These are phyloP conservation scores for Phlogophora meticulosa DNA, from an alignment of 2,888 invertebrate genomes.

Conservation along the genomic window DNA sequence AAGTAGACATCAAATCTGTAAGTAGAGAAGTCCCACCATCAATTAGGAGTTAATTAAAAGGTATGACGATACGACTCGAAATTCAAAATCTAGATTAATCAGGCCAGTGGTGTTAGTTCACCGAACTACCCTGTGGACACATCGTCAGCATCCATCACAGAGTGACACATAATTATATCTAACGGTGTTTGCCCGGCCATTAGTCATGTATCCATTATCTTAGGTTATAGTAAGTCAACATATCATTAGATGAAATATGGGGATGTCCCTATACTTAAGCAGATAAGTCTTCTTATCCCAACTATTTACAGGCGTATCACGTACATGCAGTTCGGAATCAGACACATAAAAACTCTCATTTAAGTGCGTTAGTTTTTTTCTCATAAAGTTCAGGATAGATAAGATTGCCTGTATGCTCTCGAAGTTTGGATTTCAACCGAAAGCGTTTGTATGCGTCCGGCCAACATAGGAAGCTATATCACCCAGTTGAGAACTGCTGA, in stretches of 20 bases:
- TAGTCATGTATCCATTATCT: constrained; percentile 11
- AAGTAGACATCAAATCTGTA: too few species aligned
- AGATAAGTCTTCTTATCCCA: background rate
- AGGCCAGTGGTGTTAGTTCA: constrained; percentile 28
- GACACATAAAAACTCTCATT: constrained; percentile 13
- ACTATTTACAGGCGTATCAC: constrained; percentile 23
- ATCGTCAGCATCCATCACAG: constrained; percentile 51
- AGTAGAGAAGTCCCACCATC: background rate
- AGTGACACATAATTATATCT: constrained; percentile 51
- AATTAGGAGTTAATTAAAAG: background rate
- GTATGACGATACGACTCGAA: background rate
- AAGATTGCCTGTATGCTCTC: background rate
- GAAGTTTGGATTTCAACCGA: constrained; percentile 24
- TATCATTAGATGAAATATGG: constrained; percentile 9
- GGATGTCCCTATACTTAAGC: background rate
- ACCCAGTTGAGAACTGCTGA: constrained; percentile 58
- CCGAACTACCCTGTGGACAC: constrained; percentile 15
- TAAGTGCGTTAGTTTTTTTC: constrained; percentile 8
- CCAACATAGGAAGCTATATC: constrained; percentile 50
- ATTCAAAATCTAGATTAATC: constrained; percentile 22
- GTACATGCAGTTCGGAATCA: constrained; percentile 11
- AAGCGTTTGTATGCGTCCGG: constrained; percentile 37
- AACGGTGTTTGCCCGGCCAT: constrained; percentile 43
- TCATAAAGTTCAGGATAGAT: constrained; percentile 11
- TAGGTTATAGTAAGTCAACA: constrained; percentile 18